Percentiles rank a stretch among this genome's conserved stretches.
These are phyloP conservation scores for Diplodus puntazzo DNA, from an alignment of 2,797 vertebrate genomes.

Conservation along the genomic window DNA sequence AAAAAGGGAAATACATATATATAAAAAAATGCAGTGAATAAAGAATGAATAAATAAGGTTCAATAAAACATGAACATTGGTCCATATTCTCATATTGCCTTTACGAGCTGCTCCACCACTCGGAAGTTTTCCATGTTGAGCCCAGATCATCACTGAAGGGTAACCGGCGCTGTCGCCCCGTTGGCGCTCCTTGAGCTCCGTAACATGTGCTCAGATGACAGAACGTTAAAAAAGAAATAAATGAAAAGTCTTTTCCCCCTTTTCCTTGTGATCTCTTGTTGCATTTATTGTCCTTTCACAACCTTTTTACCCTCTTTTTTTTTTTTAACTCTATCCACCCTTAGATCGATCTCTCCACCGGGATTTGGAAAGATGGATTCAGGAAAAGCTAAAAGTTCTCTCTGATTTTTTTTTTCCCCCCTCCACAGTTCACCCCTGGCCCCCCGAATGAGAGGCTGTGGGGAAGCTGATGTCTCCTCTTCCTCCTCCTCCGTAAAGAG, in stretches of 20 bases:
- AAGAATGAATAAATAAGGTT: constrained; percentile 78
- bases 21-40: constrained; percentile 60
- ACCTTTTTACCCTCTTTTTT: constrained; percentile 12
- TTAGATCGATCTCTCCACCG: constrained; percentile 42
- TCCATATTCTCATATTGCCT: constrained; percentile 81
- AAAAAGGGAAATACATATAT: constrained; percentile 69
- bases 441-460: constrained; percentile 22
- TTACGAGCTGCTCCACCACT: constrained; percentile 60
- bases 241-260: constrained; percentile 51
- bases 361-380: constrained; percentile 61
- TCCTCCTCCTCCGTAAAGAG: constrained; percentile 56
- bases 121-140: constrained; percentile 64
- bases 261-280: constrained; percentile 24
- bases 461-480: constrained; percentile 41
- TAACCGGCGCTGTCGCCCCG: constrained; percentile 29
- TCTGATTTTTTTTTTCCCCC: constrained; percentile 1
- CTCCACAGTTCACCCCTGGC: constrained; percentile 26
- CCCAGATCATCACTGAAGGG: constrained; percentile 80
- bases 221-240: constrained; percentile 67
- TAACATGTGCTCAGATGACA: constrained; percentile 76
- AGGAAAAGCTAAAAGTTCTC: constrained; percentile 41
- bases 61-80: constrained; percentile 81
- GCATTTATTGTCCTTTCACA: constrained; percentile 51
- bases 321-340: constrained; percentile 13
- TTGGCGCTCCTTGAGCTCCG: constrained; percentile 77